These are phyloP conservation scores for Stichodactyla mertensii DNA, from an alignment of 64 coral and sea anemone genomes.

Conservation along the genomic window DNA sequence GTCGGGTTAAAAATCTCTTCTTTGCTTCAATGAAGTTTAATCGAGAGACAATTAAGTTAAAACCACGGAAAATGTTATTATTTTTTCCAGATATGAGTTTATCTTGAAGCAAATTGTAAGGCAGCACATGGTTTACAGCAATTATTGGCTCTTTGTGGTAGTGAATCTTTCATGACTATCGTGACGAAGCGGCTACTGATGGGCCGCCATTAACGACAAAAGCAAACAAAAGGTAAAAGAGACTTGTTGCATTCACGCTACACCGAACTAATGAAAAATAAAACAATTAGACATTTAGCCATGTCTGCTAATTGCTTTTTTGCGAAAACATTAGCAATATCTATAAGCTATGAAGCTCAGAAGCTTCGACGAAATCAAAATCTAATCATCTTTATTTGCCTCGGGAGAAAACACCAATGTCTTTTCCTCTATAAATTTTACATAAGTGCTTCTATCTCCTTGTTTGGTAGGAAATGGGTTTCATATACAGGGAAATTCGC, in stretches of 20 bases:
- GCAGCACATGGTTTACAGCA: not conserved
- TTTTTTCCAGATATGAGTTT: not conserved
- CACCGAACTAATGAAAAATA: not conserved
- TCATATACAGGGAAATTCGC: not conserved
- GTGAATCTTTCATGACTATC: not conserved
- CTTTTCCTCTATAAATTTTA: not conserved
- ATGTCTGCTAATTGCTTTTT: not conserved
- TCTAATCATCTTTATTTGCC: too few species aligned
- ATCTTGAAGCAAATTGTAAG: not conserved
- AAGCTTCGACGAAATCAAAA: not conserved
- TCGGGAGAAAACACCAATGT: not conserved
- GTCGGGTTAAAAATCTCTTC: too few species aligned
- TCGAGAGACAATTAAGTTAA: too few species aligned
- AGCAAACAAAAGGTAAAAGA: not conserved
- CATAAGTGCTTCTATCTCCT: not conserved
- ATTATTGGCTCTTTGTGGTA: not conserved
- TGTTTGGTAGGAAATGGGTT: not conserved
- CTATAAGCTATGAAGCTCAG: not conserved
- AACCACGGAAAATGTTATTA: too few species aligned
- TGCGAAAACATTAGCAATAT: not conserved
- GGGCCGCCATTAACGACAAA: not conserved
- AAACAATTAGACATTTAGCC: slow-evolving; percentile 9
- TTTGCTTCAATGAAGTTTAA: too few species aligned
- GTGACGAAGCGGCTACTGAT: not conserved
- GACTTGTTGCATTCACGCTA: not conserved